Evolutionary conservation across 1,140 invertebrate species (phyloP), one percentile per base, ranked within the genome.

Genomic region (Macrotrachela quadricornifera): DNA sequence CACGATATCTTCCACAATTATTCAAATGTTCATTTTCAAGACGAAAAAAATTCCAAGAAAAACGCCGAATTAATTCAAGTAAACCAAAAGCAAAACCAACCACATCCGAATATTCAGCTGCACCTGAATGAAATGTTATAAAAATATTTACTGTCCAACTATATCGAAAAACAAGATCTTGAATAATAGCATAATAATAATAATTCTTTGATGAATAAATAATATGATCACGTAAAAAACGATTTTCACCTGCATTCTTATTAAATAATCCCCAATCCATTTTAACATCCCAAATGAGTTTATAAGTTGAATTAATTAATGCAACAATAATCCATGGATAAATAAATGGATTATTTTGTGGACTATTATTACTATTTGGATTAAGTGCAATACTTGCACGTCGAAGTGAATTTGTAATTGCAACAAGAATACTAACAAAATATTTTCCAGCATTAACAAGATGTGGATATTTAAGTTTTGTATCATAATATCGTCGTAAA

Each of bases 221-320:
- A 56, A 77, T 74, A 63, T 79, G 76, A 59, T 79, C 77, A 45
- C 78, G 58, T 0, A 80, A 65, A 55, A 77, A 74, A 53, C 57
- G 66, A 67, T 88, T 86, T 69, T 91, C 82, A 21, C 80, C 78
- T 12, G 83, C 79, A 51, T 79, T 79, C 54, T 77, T 79, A 63
- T 90, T 85, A 56, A 94, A 80, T n/a, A 96, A 71, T 12, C 91
- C 90, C 90, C 90, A 96, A 76, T 96, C 90, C 84, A 95, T 88
- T 69, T 85, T 87, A 8, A 95, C 79, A 65, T 96, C 90, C 90
- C 90, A 95, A 0, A 80, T 80, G 60, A 85, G 85, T 0, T 83
- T 80, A 64, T 88, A 91, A 46, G 78, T 75, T 0, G 84, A 84
- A 49, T 79, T 83, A 1, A 85, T 65, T 10, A 87, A 65, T 30